phyloP scores from a whole-genome alignment of 2,113 vertebrate species.

The Gallinago jamesoni region DNA sequence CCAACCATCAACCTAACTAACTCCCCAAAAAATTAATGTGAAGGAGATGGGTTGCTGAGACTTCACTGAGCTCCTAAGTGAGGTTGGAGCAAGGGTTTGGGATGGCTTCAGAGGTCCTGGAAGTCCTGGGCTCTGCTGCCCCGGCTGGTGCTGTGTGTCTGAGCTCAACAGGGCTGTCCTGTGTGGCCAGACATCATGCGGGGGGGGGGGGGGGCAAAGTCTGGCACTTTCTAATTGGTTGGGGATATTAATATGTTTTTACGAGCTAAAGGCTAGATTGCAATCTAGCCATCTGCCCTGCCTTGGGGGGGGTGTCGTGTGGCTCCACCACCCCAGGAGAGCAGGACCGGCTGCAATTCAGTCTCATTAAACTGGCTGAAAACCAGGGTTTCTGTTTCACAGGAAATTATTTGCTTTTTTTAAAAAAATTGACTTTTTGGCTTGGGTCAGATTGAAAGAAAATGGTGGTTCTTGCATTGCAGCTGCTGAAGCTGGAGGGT shows the following conservation, averaged over 20 bases:
- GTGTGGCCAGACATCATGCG: rapidly evolving
- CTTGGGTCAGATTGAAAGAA: not conserved
- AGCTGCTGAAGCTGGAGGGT: not conserved
- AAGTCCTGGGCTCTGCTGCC: not conserved
- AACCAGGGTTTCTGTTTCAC: not conserved
- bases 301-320: not conserved
- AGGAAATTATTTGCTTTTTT: slow-evolving; percentile 25
- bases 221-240: slow-evolving; percentile 19
- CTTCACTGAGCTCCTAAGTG: not conserved
- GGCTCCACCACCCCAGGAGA: not conserved
- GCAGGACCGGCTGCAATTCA: not conserved
- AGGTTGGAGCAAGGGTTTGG: not conserved
- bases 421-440: not conserved
- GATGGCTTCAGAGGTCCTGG: not conserved
- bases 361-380: slow-evolving; percentile 18
- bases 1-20: too few species aligned
- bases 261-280: not conserved
- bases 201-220: not conserved
- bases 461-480: not conserved
- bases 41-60: not conserved
- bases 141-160: not conserved
- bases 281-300: slow-evolving; percentile 31
- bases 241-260: slow-evolving; percentile 29
- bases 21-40: not conserved
- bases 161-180: not conserved